Percentiles rank a stretch among this genome's conserved stretches.
Conservation (phyloP, 35 echinoderm and acorn worm genomes). For the Hemicentrotus pulcherrimus region DNA sequence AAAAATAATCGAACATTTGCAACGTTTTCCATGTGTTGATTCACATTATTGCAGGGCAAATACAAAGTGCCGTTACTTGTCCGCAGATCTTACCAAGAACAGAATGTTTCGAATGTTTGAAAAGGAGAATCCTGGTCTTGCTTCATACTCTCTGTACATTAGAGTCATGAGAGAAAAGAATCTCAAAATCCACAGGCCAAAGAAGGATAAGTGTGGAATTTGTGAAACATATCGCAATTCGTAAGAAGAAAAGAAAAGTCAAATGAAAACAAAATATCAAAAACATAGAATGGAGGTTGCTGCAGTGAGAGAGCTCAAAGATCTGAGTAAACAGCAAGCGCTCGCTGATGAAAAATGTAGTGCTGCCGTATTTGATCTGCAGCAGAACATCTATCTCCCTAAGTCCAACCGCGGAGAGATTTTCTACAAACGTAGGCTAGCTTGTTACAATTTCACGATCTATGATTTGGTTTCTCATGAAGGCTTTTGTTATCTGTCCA, state of each 20-base stretch:
- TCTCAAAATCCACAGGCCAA: constrained; percentile 58
- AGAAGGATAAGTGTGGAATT: constrained; percentile 64
- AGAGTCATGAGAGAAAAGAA: constrained; percentile 25
- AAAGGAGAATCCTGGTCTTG: not conserved
- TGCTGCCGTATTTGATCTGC: constrained; percentile 41
- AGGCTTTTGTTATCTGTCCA: constrained; percentile 54
- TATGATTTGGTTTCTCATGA: constrained; percentile 28
- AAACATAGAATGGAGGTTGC: not conserved
- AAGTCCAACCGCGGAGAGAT: constrained; percentile 17
- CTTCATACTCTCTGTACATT: not conserved
- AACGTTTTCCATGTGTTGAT: not conserved
- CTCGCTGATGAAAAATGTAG: not conserved
- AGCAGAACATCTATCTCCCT: constrained; percentile 32
- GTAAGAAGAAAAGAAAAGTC: not conserved
- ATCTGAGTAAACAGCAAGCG: not conserved
- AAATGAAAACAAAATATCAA: not conserved
- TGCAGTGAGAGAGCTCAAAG: constrained; percentile 19
- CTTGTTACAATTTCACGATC: constrained; percentile 18
- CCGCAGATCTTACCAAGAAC: not conserved
- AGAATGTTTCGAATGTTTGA: constrained; percentile 19
- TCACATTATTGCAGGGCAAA: not conserved
- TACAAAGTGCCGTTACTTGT: not conserved
- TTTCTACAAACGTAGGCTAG: constrained; percentile 42
- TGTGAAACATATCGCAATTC: not conserved
- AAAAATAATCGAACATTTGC: not conserved